These are phyloP conservation scores for Apogon talboti DNA, from an alignment of 2,797 vertebrate species.

Conservation along the genomic window DNA sequence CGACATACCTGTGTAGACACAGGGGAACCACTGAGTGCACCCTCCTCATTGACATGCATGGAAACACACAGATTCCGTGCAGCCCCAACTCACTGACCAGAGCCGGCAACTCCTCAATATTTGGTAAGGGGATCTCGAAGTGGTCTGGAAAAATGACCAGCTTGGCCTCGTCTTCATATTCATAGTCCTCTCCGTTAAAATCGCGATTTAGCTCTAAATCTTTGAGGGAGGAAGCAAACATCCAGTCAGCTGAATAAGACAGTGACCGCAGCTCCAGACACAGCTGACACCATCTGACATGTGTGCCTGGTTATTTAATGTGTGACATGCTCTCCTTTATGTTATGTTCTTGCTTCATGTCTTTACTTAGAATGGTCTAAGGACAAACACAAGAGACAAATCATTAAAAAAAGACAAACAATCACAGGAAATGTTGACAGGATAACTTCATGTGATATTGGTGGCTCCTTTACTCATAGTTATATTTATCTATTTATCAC, in stretches of 20 bases:
- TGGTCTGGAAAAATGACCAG: conserved; percentile 99
- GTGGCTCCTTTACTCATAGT: conserved; percentile 19
- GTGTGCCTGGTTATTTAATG: conserved; percentile 1
- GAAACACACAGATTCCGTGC: conserved; percentile 59
- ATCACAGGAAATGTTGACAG: conserved; percentile 17
- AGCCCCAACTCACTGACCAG: conserved; percentile 92
- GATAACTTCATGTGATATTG: conserved; percentile 12
- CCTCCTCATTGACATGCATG: conserved; percentile 66
- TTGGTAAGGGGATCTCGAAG: conserved; percentile 97
- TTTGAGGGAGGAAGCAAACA: conserved; percentile 84
- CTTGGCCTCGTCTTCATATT: conserved; percentile 98
- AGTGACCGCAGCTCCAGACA: background rate
- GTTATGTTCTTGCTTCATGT: background rate
- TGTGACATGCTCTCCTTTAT: conserved; percentile 6
- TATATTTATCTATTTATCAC: conserved; percentile 31
- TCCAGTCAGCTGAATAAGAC: conserved; percentile 38
- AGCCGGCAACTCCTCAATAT: conserved; percentile 98
- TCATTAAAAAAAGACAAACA: conserved; percentile 5
- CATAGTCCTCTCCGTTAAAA: conserved; percentile 94
- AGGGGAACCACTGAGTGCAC: conserved; percentile 49
- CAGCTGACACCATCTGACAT: background rate
- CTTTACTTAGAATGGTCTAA: background rate
- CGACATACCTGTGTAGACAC: background rate
- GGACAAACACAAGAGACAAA: conserved; percentile 6
- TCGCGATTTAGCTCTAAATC: conserved; percentile 95